Percentiles rank a stretch among this genome's conserved stretches.
Evolutionary conservation across 2,888 invertebrate genomes (phyloP).

Genomic region (Parapristionchus giblindavisi): DNA sequence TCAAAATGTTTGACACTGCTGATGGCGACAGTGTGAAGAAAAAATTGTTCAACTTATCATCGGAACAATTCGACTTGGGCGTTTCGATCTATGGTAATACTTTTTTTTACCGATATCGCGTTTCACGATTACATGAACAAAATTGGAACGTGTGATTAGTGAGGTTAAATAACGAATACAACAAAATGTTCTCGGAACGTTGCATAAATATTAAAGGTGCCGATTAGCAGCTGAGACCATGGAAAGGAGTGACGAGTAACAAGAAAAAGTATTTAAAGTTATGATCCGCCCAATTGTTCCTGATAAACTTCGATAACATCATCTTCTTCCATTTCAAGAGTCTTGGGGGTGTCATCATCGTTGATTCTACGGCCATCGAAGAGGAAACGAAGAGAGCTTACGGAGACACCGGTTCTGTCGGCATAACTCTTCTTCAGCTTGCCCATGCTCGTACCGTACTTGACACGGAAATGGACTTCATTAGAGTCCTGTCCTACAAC

Average conservation of each 20-base stretch:
- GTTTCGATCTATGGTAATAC: too few relatives aligned
- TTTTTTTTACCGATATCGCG: too few relatives aligned
- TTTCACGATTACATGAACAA: conserved; percentile 28
- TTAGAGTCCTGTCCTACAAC: conserved; percentile 77
- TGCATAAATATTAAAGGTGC: not conserved
- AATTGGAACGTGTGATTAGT: conserved; percentile 32
- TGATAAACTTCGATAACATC: conserved; percentile 78
- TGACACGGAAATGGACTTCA: conserved; percentile 81
- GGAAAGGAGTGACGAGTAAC: conserved; percentile 11
- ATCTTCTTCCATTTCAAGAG: conserved; percentile 78
- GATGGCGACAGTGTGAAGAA: too few relatives aligned
- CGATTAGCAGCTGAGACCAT: conserved; percentile 20
- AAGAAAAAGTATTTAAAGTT: not conserved
- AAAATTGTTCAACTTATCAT: too few relatives aligned
- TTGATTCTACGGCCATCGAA: conserved; percentile 80
- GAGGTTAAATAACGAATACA: not conserved
- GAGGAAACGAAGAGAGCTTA: conserved; percentile 77
- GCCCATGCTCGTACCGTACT: conserved; percentile 80
- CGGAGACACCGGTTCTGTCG: conserved; percentile 78
- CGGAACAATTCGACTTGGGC: too few relatives aligned
- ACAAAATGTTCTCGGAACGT: conserved; percentile 17
- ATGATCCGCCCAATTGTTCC: conserved; percentile 58
- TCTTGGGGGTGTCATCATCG: conserved; percentile 80
- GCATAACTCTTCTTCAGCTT: conserved; percentile 81
- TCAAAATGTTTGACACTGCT: too few relatives aligned